These are phyloP conservation scores for Carassius gibelio DNA, from an alignment of 2,113 vertebrate species.

Conservation along the genomic window DNA sequence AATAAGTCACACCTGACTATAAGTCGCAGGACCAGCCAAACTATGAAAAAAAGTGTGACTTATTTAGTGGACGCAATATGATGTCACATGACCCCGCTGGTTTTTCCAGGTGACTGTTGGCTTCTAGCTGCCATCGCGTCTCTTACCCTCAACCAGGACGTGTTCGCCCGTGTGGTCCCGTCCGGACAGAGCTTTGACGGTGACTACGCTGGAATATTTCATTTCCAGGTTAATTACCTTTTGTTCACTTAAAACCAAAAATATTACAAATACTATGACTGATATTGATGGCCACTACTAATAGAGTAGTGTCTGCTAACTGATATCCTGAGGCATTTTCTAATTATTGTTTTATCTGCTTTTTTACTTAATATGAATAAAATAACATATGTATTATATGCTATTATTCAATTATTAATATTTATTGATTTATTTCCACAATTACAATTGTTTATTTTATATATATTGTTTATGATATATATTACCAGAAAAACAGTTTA, in stretches of 20 bases:
- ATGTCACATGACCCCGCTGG: neutral
- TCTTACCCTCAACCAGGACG: constrained; percentile 82
- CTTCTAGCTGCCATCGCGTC: constrained; percentile 86
- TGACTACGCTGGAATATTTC: constrained; percentile 84
- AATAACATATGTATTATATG: neutral
- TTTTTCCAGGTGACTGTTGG: constrained; percentile 82
- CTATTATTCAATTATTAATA: neutral
- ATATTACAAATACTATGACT: neutral
- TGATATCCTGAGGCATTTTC: neutral
- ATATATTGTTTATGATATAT: too few relatives aligned
- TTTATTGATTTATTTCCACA: neutral
- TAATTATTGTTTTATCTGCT: neutral
- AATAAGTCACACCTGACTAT: too few relatives aligned
- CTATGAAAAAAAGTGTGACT: too few relatives aligned
- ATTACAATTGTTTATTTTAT: too few relatives aligned
- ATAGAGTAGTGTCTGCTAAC: neutral
- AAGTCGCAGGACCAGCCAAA: too few relatives aligned
- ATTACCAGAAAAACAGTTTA: too few relatives aligned
- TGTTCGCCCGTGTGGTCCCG: constrained; percentile 81
- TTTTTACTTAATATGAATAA: neutral
- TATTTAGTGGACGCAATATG: too few relatives aligned
- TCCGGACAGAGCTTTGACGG: constrained; percentile 80
- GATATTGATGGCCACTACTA: neutral
- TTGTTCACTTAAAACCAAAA: neutral
- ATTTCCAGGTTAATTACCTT: constrained; percentile 76